Percentiles rank a stretch among this genome's conserved stretches.
Conservation (phyloP, 2,113 vertebrate genomes). For the Forbesichthys papilliferus region DNA sequence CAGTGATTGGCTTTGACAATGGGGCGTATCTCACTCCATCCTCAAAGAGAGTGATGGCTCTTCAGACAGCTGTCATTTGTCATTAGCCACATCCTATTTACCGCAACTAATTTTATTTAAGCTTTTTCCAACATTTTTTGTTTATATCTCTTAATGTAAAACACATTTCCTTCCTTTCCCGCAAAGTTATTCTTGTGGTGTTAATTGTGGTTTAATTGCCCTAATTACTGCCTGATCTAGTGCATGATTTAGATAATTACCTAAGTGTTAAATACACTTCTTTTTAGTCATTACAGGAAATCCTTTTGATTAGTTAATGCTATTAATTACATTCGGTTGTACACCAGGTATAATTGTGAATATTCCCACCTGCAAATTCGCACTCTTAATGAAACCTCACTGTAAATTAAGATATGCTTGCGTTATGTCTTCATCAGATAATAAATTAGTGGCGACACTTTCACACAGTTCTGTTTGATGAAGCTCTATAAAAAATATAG, state of each 20-base stretch:
- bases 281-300: constrained; percentile 52
- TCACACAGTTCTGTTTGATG: constrained; percentile 43
- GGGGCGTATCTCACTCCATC: constrained; percentile 60
- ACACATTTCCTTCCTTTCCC: constrained; percentile 9
- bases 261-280: constrained; percentile 73
- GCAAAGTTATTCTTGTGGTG: constrained; percentile 43
- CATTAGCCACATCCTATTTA: constrained; percentile 59
- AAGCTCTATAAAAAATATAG: constrained; percentile 11
- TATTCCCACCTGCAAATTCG: constrained; percentile 79
- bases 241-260: constrained; percentile 74
- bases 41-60: constrained; percentile 64
- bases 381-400: constrained; percentile 65
- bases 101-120: constrained; percentile 59
- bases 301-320: constrained; percentile 75
- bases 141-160: constrained; percentile 34
- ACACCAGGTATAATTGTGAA: constrained; percentile 77
- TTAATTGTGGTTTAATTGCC: constrained; percentile 78
- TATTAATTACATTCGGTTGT: constrained; percentile 74
- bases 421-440: constrained; percentile 55
- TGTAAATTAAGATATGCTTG: constrained; percentile 54
- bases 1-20: constrained; percentile 74
- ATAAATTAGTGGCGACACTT: constrained; percentile 59
- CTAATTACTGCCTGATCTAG: constrained; percentile 72
- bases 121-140: constrained; percentile 25
- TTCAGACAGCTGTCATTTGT: constrained; percentile 74